Base-by-base conservation (phyloP, 2,113 vertebrate species). In the Rhinopithecus roxellana region DNA sequence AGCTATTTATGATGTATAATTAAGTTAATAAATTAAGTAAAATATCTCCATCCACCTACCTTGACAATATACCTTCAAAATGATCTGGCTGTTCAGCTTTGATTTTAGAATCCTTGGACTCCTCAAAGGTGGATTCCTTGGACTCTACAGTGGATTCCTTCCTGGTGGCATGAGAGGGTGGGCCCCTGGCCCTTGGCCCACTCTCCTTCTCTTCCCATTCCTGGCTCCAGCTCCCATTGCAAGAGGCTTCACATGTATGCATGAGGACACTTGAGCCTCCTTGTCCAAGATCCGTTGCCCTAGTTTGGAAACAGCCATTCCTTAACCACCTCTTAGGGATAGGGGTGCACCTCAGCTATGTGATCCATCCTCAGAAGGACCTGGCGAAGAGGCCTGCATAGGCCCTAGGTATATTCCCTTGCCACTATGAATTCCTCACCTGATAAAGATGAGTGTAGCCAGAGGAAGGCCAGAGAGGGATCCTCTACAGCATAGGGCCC, bases 1-100 rank as follows among this genome's bases (percentile, higher is more conserved):
- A 79, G 70, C 61, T 93, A 80, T 59, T 96, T 93, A 77, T 64
- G 93, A 96, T 72, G 27, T 93, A 69, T 84, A 61, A 80, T 43
- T 80, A 69, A 96, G 72, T 20, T 88, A 81, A 43, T 61, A 80
- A 52, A 88, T 45, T 95, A 80, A 84, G n/a, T 89, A 88, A 91
- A 96, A 77, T 61, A 80, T 40, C 25, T 64, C 16, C 25, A 40
- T 84, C 32, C 64, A 91, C 43, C 22, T 75, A 45, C 40, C 48
- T 89, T 96, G 72, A 92, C 64, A 84, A n/a, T 84, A 70, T 22
- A 77, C 8, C n/a, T 93, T 95, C 30, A 64, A 57, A 81, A 57
- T 52, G 17, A 77, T 85, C 45, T 88, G n/a, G 45, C 88, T 77
- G n/a, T 89, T 97, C n/a, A 89, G n/a, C 12, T 92, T 93, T 77